Evolutionary conservation across 2,888 invertebrate species (phyloP).

Genomic region (Lampropteryx suffumata): DNA sequence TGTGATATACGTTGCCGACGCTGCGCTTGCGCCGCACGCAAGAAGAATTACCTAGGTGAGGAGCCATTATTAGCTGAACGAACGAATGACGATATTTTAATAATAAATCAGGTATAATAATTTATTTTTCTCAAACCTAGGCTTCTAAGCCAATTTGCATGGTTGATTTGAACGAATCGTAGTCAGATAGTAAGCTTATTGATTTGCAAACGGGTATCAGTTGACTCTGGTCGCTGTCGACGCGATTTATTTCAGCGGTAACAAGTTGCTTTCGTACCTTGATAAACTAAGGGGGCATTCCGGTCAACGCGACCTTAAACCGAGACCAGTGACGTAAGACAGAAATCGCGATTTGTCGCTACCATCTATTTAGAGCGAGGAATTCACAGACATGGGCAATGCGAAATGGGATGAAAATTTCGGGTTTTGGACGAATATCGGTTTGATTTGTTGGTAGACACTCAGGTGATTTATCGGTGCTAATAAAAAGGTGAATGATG

Average conservation of each 20-base stretch:
- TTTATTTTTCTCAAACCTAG: not conserved
- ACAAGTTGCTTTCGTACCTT: constrained; percentile 28
- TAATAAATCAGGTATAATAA: no score
- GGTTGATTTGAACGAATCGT: constrained; percentile 42
- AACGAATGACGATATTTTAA: no score
- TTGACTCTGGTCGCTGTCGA: constrained; percentile 25
- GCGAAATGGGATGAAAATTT: no score
- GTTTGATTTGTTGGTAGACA: no score
- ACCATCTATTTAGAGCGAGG: not conserved
- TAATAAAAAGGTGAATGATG: no score
- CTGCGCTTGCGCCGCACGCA: constrained; percentile 54
- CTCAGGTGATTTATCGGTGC: no score
- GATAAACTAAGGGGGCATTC: constrained; percentile 6
- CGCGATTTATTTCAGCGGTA: constrained; percentile 26
- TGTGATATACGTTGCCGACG: constrained; percentile 58
- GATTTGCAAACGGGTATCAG: constrained; percentile 39
- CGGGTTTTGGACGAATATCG: no score
- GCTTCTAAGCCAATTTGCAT: constrained; percentile 51
- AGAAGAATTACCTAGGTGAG: no score
- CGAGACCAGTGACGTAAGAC: not conserved
- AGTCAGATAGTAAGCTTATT: constrained; percentile 44
- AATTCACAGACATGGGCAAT: no score
- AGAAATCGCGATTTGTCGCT: not conserved
- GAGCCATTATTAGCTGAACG: no score
- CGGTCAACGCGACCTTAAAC: not conserved